phyloP scores from a whole-genome alignment of 2,113 vertebrate species.

The Mionectes macconnelli region DNA sequence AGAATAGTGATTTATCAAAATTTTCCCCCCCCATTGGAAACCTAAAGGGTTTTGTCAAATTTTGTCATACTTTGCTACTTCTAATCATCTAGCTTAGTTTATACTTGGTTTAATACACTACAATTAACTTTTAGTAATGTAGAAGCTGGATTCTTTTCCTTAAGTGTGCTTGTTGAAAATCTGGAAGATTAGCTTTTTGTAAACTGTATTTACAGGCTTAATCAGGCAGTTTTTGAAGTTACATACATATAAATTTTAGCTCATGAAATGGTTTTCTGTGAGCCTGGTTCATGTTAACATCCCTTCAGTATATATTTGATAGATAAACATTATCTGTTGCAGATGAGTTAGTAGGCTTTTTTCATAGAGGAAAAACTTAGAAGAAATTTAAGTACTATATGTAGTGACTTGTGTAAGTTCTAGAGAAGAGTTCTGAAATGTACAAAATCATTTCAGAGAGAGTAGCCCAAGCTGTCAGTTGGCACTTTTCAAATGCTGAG shows the following conservation, averaged over 20 bases:
- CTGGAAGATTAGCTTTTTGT: neutral
- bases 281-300: neutral
- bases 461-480: neutral
- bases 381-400: neutral
- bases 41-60: neutral
- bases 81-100: neutral
- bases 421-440: neutral
- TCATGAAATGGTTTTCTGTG: neutral
- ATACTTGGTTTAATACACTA: neutral
- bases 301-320: neutral
- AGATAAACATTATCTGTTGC: neutral
- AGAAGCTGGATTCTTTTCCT: neutral
- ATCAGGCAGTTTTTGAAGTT: neutral
- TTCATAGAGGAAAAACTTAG: neutral
- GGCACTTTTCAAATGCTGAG: neutral
- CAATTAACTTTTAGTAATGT: neutral
- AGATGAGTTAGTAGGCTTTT: neutral
- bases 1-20: neutral
- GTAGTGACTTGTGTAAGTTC: neutral
- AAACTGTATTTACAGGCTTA: neutral
- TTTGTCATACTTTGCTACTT: neutral
- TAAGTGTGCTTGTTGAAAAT: neutral
- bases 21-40: neutral
- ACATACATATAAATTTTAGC: neutral
- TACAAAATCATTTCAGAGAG: neutral